Evolutionary conservation across 2,888 invertebrate species (phyloP).

Genomic region (Belgica antarctica): DNA sequence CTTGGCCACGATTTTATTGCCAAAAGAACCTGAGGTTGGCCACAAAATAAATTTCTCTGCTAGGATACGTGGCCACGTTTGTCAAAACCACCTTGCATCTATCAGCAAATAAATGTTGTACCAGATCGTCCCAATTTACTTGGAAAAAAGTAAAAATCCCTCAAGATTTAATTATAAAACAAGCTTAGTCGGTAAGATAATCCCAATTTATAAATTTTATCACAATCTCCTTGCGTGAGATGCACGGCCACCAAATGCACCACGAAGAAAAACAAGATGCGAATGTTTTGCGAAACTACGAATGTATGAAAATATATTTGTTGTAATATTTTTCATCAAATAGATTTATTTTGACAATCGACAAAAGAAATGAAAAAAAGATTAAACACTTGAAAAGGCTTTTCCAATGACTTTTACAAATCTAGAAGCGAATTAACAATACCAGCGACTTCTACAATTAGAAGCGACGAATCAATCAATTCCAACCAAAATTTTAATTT

Average conservation of each 20-base stretch:
- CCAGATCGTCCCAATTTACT: neutral
- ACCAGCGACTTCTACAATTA: neutral
- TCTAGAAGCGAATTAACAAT: conserved; percentile 48
- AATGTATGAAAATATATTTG: conserved; percentile 40
- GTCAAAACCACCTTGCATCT: neutral
- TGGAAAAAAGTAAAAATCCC: neutral
- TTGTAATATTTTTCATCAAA: conserved; percentile 43
- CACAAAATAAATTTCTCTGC: too few species aligned
- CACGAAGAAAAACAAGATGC: neutral
- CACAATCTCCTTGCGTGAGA: neutral
- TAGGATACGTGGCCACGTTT: too few species aligned
- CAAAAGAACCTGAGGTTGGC: too few species aligned
- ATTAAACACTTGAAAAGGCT: too few species aligned
- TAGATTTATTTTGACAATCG: conserved; percentile 54
- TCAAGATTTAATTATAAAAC: too few species aligned
- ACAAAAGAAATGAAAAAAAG: too few species aligned
- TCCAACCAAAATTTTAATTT: neutral
- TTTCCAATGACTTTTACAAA: conserved; percentile 51
- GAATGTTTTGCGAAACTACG: conserved; percentile 30
- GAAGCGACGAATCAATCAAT: conserved; percentile 27
- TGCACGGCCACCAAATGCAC: neutral
- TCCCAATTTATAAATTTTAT: too few species aligned
- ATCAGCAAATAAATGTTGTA: neutral
- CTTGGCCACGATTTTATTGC: too few species aligned
- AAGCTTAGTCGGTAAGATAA: too few species aligned